Evolutionary conservation across 2,113 vertebrate species (phyloP), one percentile per base, ranked within the genome.

Genomic region (Himantopus leucocephalus): DNA sequence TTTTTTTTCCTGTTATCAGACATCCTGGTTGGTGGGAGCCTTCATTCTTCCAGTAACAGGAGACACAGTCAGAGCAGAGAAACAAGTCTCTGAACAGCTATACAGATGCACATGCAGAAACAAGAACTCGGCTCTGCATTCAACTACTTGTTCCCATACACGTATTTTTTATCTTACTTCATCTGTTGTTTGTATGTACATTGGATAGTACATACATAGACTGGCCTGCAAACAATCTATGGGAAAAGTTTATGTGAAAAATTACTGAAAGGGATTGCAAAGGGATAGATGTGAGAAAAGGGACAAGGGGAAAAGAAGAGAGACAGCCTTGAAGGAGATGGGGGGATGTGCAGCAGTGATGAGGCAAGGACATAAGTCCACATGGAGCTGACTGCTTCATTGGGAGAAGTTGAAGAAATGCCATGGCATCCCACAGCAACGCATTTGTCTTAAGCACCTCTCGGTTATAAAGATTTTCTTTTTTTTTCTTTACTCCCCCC

Each of bases 381-480:
- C n/a, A 8, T 41, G 81, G 82, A 75, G 63, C 71, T 97, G 92
- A 97, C 77, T 97, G 41, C 88, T 98, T 98, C 96, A 97, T 93
- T 97, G 97, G 90, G 56, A 96, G 63, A 77, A 71, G 39, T 86
- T 98, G 97, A 93, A 97, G 27, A 39, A 20, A 24, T 58, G 92
- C 96, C 96, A 97, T 82, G 66, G 14, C 82, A 96, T 96, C 97
- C 84, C 92, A 89, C 53, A 92, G 64, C 37, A 87, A 84, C 77
- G n/a, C 8, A 8, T 94, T 96, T 91, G 13, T 78, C 84, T 95
- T 94, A n/a, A 91, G 73, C 82, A 97, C 80, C 53, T 92, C 63
- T 94, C 78, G 9, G n/a, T 94, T 89, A 41, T 58, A 62, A 85
- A n/a, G 4, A 1, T 75, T 96, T 63, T 58, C 14, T 34, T 74